A percentile compares a stretch with the other conserved stretches of the same genome.
These are phyloP conservation scores for Acestrorhynchus altus DNA, from an alignment of 2,797 vertebrate genomes.

Conservation along the genomic window DNA sequence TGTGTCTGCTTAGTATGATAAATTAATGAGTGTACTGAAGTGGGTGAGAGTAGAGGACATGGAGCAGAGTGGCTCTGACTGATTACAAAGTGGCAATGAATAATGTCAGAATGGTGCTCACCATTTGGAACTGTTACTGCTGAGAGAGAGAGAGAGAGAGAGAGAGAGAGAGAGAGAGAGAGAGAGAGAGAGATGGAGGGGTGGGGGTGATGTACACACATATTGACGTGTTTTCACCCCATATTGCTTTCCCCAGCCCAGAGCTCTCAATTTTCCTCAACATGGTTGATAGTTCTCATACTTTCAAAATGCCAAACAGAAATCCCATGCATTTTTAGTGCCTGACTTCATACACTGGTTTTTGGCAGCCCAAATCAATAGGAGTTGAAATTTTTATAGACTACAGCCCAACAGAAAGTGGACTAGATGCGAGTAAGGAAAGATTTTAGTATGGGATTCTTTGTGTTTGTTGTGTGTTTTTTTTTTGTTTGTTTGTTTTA, in stretches of 20 bases:
- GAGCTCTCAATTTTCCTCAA: constrained; percentile 36
- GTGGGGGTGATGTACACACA: constrained; percentile 26
- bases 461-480: too few relatives aligned
- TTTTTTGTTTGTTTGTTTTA: too few relatives aligned
- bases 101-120: constrained; percentile 31
- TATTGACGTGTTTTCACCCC: constrained; percentile 21
- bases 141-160: neutral
- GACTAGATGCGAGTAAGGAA: constrained; percentile 6
- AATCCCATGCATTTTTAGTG: constrained; percentile 42
- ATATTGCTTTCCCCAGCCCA: constrained; percentile 28
- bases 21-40: constrained; percentile 44
- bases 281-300: constrained; percentile 32
- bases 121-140: neutral
- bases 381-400: constrained; percentile 27
- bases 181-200: neutral
- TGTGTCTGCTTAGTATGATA: constrained; percentile 23
- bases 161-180: neutral
- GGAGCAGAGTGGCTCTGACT: constrained; percentile 20
- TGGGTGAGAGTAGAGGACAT: constrained; percentile 20
- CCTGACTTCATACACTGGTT: constrained; percentile 34
- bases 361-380: constrained; percentile 37
- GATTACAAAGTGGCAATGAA: constrained; percentile 13
- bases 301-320: constrained; percentile 34
- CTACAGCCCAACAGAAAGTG: constrained; percentile 11
- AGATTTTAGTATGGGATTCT: too few relatives aligned